Evolutionary conservation across 2,888 invertebrate species (phyloP).

Genomic region (Isoperla grammatica): DNA sequence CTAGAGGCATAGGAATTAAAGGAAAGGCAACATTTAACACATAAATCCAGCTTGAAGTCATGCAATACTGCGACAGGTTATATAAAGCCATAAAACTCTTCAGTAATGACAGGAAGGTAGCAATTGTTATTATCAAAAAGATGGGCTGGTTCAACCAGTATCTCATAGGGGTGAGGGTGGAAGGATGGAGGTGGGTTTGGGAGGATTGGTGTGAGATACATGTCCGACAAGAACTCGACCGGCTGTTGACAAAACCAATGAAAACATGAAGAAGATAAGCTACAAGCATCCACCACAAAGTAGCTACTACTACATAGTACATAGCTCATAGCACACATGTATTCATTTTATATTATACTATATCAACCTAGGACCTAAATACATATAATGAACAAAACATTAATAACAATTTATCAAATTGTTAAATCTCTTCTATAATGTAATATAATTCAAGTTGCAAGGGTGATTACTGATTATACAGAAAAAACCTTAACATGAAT

Average conservation of each 20-base stretch:
- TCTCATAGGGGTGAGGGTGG: slow-evolving; percentile 36
- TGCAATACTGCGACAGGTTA: slow-evolving; percentile 35
- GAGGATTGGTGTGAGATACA: slow-evolving; percentile 54
- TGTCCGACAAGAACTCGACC: slow-evolving; percentile 70
- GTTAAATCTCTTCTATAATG: too few relatives aligned
- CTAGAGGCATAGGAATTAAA: not conserved
- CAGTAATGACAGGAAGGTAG: slow-evolving; percentile 42
- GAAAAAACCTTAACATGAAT: too few relatives aligned
- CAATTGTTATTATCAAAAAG: slow-evolving; percentile 28
- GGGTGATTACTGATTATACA: too few relatives aligned
- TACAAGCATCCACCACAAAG: slow-evolving; percentile 30
- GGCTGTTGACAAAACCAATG: slow-evolving; percentile 51
- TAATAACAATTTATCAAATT: too few relatives aligned
- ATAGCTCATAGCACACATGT: not conserved
- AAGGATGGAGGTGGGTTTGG: slow-evolving; percentile 42
- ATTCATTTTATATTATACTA: too few relatives aligned
- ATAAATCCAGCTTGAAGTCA: too few relatives aligned
- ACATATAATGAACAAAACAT: too few relatives aligned
- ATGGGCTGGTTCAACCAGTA: slow-evolving; percentile 32
- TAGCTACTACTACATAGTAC: not conserved
- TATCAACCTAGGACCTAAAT: too few relatives aligned
- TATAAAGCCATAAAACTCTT: slow-evolving; percentile 54
- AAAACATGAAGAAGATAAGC: slow-evolving; percentile 37
- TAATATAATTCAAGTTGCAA: too few relatives aligned
- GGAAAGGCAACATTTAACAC: too few relatives aligned